Evolutionary conservation across 1,140 invertebrate species (phyloP), one percentile per base, ranked within the genome.

Genomic region (Harlomillsia oculata): DNA sequence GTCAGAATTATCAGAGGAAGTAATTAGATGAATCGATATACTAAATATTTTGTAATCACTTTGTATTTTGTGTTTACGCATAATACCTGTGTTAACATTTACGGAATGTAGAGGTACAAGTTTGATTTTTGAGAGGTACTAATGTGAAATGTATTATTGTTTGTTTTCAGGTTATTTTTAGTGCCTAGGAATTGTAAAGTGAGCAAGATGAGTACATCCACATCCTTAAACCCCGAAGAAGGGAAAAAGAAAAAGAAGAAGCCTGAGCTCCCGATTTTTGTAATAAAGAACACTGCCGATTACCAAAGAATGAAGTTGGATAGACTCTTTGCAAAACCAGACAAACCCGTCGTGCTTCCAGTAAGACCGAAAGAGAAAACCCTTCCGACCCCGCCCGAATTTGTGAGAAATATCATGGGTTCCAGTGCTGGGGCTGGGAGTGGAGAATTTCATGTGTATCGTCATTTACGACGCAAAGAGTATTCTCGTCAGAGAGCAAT

Each of bases 391-490:
- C 76, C 81, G 16, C 89, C 92, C 5, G 92, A 96, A 70, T 97
- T 97, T 77, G 90, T 97, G 3, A 75, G 94, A 34, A 97, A 97
- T 81, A 89, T 95, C 14, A 95, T 95, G 91, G 91, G 88, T 4
- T 96, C 91, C 16, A 95, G 91, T 80, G 94, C 95, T 51, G 95
- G 94, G 36, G 95, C 94, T 49, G 95, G 95, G 18, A 96, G 91
- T 68, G 95, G 95, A 44, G 95, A 98, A 71, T 98, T 98, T 74
- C 94, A 98, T 76, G 93, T 98, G 1, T 98, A 98, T 66, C 78
- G 94, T 60, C 93, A 97, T 76, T 76, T 97, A 18, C 73, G 93
- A 34, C 74, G 93, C 48, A 91, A 96, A 73, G 93, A 98, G 75
- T 95, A 94, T 75, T 86, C 91, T 1, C 75, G 95, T 56, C 91